These are phyloP conservation scores for Epinephelus malabaricus DNA, from an alignment of 2,797 vertebrate species.

Conservation along the genomic window DNA sequence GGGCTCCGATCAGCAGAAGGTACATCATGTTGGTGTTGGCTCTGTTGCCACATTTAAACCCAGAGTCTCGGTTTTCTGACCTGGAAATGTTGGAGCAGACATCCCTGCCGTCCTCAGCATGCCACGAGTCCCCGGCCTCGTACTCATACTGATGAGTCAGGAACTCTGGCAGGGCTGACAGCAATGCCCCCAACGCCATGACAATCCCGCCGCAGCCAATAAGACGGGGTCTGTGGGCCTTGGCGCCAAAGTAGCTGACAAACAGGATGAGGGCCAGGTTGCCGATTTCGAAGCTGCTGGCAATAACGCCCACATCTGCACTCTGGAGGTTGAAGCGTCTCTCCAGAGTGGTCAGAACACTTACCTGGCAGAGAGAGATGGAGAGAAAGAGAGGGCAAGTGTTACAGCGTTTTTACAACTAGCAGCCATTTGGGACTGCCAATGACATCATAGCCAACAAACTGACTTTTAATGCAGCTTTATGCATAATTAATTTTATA, in stretches of 20 bases:
- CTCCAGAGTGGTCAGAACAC: conserved; percentile 94
- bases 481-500: background rate
- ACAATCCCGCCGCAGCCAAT: conserved; percentile 98
- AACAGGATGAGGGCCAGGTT: conserved; percentile 98
- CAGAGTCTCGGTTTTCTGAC: conserved; percentile 86
- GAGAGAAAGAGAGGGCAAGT: conserved; percentile 78
- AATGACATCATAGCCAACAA: conserved; percentile 2
- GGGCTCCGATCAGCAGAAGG: conserved; percentile 97
- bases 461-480: background rate
- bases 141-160: conserved; percentile 97
- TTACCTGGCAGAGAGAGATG: conserved; percentile 78
- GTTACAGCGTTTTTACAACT: conserved; percentile 25
- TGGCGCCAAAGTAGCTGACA: conserved; percentile 97
- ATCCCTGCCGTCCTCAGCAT: conserved; percentile 92
- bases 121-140: conserved; percentile 91
- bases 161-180: conserved; percentile 96
- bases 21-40: conserved; percentile 99
- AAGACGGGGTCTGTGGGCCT: conserved; percentile 94
- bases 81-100: conserved; percentile 90
- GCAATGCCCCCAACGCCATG: conserved; percentile 96
- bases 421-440: background rate
- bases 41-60: conserved; percentile 89
- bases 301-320: conserved; percentile 96
- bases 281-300: conserved; percentile 99
- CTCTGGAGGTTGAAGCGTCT: conserved; percentile 98